phyloP scores from a whole-genome alignment of 2,797 vertebrate genomes.

The Euphonia xanthogaster region DNA sequence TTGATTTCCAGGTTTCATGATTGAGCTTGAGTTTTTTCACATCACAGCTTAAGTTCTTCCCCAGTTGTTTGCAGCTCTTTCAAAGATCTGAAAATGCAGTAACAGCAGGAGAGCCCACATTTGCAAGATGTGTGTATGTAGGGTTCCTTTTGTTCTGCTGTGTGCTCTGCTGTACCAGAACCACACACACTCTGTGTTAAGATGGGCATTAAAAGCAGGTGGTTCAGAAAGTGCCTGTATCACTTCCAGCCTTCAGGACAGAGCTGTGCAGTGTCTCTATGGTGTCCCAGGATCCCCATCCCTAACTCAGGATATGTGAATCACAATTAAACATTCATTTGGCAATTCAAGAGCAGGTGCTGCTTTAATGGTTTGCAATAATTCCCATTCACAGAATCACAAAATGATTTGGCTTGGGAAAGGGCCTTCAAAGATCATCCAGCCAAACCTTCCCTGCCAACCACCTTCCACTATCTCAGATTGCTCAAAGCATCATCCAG shows the following conservation, averaged over 20 bases:
- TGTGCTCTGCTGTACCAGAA: not conserved
- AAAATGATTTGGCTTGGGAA: not conserved
- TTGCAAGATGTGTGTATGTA: too few species aligned
- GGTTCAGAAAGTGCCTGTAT: not conserved
- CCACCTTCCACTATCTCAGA: not conserved
- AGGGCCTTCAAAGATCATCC: not conserved
- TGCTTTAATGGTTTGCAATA: not conserved
- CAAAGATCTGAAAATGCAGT: not conserved
- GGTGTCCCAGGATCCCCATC: not conserved
- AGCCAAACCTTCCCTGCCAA: not conserved
- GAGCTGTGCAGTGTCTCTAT: not conserved
- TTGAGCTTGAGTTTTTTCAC: not conserved
- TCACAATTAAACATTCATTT: not conserved
- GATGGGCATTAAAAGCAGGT: not conserved
- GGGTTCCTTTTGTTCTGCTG: not conserved
- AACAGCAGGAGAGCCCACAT: not conserved
- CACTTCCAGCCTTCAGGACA: not conserved
- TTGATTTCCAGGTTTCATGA: not conserved
- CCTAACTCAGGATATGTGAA: not conserved
- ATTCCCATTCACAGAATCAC: not conserved
- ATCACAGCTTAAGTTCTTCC: not conserved
- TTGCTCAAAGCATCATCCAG: not conserved
- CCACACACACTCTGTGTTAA: not conserved
- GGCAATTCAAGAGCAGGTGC: not conserved
- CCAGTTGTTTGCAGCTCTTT: not conserved